Base-by-base conservation (phyloP, 2,888 invertebrate genomes). In the Drosophila meridionalis region DNA sequence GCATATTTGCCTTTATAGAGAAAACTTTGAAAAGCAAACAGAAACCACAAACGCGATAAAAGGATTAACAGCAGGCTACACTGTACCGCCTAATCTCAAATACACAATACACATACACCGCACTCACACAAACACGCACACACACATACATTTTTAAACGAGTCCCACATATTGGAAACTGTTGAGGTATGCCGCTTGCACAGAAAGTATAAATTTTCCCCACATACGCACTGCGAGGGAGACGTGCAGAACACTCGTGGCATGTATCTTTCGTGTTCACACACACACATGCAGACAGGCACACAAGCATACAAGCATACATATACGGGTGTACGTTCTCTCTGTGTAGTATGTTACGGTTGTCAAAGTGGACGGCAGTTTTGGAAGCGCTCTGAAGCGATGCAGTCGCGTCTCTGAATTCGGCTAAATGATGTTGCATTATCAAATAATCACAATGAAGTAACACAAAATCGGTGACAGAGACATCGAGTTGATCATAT, bases 351-450 rank as follows among this genome's bases (percentile, higher is more conserved):
- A 43, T 63, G 76, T 66, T 69, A 82, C 62, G 76, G 73, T 59
- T 61, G 79, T 73, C 69, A 71, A 76, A 66, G 72, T 68, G 59
- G 72, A 57, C 77, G 72, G 75, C 88, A 89, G 89, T 89, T 83
- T 80, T 81, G 66, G 67, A 76, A 76, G 76, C 86, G 78, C 86
- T 76, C 73, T 86, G 69, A 80, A 79, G 71, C 78, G 75, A 84
- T 77, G 75, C 88, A 90, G 89, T 90, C 80, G 86, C 71, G 69
- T 70, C 65, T 63, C 32, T 58, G 48, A 56, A 43, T 34, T 61
- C 30, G 45, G 48, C 45, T 14, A 60, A 20, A 53, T 62, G 55
- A 34, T 68, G 55, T 34, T 32, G 28, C 61, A 64, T 67, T 50
- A 42, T 42, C 56, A 42, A 42, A 38, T 3, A 55, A 28, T 7